phyloP scores from a whole-genome alignment of 1,140 invertebrate genomes.

The Physella acuta region DNA sequence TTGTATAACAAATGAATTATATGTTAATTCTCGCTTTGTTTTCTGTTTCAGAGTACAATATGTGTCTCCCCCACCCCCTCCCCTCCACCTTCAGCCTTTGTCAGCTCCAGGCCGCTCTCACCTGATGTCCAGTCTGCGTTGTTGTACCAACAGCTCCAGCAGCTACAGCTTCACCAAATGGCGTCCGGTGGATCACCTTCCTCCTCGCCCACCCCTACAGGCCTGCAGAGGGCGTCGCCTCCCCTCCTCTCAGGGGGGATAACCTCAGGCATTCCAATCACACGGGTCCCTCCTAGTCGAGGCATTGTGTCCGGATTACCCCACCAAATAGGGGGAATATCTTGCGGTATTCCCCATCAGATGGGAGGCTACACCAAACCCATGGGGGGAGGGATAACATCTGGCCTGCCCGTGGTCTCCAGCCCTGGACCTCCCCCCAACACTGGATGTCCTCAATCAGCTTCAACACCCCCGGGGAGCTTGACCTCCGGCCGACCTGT shows the following conservation, averaged over 20 bases:
- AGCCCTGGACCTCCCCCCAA: neutral
- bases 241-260: slow-evolving; percentile 6
- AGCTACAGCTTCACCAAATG: slow-evolving; percentile 23
- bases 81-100: neutral
- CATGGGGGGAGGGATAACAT: neutral
- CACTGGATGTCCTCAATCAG: neutral
- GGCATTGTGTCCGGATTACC: slow-evolving; percentile 1
- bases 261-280: slow-evolving; percentile 16
- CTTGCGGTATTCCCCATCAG: neutral
- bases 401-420: slow-evolving; percentile 12
- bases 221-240: neutral
- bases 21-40: neutral
- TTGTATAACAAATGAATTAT: neutral
- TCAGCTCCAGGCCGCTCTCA: slow-evolving; percentile 32
- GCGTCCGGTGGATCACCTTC: slow-evolving; percentile 5
- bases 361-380: neutral
- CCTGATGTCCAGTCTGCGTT: slow-evolving; percentile 12
- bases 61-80: neutral
- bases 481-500: slow-evolving; percentile 5
- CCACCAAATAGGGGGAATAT: neutral
- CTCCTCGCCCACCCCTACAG: neutral
- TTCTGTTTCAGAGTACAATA: neutral
- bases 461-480: slow-evolving; percentile 2
- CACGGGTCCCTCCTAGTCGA: neutral
- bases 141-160: slow-evolving; percentile 24